Evolutionary conservation across 1,140 invertebrate species (phyloP), one percentile per base, ranked within the genome.

Genomic region (Campoletis sonorensis): DNA sequence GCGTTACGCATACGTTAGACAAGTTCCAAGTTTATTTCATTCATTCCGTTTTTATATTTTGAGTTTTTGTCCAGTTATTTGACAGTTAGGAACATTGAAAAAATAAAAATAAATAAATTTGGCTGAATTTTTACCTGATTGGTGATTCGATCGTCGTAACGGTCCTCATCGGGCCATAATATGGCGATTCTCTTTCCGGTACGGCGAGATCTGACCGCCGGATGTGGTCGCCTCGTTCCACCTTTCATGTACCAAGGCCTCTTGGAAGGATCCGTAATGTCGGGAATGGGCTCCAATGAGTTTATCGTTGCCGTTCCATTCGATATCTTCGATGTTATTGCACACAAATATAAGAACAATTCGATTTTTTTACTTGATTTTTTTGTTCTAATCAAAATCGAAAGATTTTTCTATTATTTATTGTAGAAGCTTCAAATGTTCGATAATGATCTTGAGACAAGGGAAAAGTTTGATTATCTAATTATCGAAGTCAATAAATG

Each of bases 211-310:
- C 90, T 91, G 1, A 92, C 84, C 49, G 91, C 91, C 1, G 90
- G 89, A 82, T 82, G 83, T 0, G 94, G 94, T 79, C 92, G 87
- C 61, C 90, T 91, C 40, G 90, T 92, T 8, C 94, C 94, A 27
- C 93, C 94, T 81, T 92, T 92, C 92, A 95, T 93, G 84, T 93
- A 95, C 94, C 94, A 95, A 30, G 93, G 94, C 79, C 92, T 90
- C 79, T 86, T 89, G 21, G 85, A 88, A 64, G 89, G 89, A 70
- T 91, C 91, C 45, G 49, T 77, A 0, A 87, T 82, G 51, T 87
- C 88, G 58, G 85, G 7, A 30, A 83, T 78, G 33, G 79, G 83
- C 58, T 90, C 88, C 18, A 86, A n/a, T 13, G 86, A 21, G 64
- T 82, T 88, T 21, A 81, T 78, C 23, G 85, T 86, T 18, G 85